Evolutionary conservation across 2,888 invertebrate species (phyloP).

Genomic region (Thelaira solivaga): DNA sequence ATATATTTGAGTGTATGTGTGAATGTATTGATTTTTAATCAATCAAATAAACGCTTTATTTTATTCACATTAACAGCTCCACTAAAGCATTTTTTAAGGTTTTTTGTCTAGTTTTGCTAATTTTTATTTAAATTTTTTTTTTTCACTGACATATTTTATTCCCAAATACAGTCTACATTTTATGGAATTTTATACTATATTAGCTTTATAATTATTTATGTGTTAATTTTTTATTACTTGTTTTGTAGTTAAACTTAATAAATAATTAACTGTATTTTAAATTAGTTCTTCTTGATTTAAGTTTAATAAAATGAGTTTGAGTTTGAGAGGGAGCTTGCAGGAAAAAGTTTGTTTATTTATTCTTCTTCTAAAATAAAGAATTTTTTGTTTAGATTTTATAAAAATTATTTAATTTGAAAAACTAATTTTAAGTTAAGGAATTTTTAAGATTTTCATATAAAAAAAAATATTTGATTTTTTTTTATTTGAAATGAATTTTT

Average conservation of each 20-base stretch:
- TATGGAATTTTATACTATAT: slow-evolving; percentile 41
- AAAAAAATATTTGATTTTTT: too few species aligned
- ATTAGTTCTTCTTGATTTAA: slow-evolving; percentile 3
- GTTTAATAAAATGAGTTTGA: neutral
- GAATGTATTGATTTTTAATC: slow-evolving; percentile 60
- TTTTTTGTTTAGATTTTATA: too few species aligned
- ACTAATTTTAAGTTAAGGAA: too few species aligned
- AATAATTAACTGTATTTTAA: slow-evolving; percentile 15
- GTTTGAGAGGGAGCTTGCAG: too few species aligned
- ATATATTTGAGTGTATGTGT: slow-evolving; percentile 55
- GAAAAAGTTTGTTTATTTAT: too few species aligned
- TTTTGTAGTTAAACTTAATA: slow-evolving; percentile 8
- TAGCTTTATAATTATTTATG: neutral
- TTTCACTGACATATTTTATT: slow-evolving; percentile 35
- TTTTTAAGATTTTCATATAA: too few species aligned
- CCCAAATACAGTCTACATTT: slow-evolving; percentile 60
- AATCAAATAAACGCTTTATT: slow-evolving; percentile 49
- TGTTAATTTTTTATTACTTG: slow-evolving; percentile 15
- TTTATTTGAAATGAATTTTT: too few species aligned
- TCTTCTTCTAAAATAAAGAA: too few species aligned
- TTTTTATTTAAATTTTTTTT: too few species aligned
- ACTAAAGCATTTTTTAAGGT: slow-evolving; percentile 44
- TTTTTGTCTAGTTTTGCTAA: slow-evolving; percentile 21
- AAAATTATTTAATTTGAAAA: too few species aligned
- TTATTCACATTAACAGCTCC: slow-evolving; percentile 56